phyloP scores from a whole-genome alignment of 2,797 vertebrate species.

The Phoxinus dragarum region DNA sequence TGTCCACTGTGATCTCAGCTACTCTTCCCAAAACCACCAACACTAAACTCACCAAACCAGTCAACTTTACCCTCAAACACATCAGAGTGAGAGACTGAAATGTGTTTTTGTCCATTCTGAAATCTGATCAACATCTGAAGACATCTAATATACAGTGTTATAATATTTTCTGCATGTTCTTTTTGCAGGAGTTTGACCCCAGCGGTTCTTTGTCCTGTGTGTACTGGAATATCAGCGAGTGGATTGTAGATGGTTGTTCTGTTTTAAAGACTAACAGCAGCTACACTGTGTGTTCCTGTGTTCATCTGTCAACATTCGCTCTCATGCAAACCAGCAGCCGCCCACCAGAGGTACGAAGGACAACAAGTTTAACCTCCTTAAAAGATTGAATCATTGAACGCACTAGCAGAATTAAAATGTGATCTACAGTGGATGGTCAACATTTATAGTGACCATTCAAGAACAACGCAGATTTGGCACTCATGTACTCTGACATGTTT shows the following conservation, averaged over 20 bases:
- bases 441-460: not conserved
- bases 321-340: slow-evolving; percentile 69
- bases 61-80: slow-evolving; percentile 21
- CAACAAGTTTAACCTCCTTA: not conserved
- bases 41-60: slow-evolving; percentile 15
- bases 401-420: not conserved
- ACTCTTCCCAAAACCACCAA: slow-evolving; percentile 15
- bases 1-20: not conserved
- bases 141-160: too few relatives aligned
- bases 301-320: slow-evolving; percentile 68
- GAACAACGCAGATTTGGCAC: not conserved
- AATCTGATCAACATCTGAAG: not conserved
- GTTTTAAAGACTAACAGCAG: slow-evolving; percentile 58
- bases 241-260: slow-evolving; percentile 61
- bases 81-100: slow-evolving; percentile 13
- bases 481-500: not conserved
- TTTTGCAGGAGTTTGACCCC: not conserved
- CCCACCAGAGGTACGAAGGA: not conserved
- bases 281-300: slow-evolving; percentile 69
- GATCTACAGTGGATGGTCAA: not conserved
- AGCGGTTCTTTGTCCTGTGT: slow-evolving; percentile 67
- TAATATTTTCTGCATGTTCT: not conserved
- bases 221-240: slow-evolving; percentile 69
- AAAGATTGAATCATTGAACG: too few relatives aligned
- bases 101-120: too few relatives aligned